A percentile compares a stretch with the other conserved stretches of the same genome.
Conservation (phyloP, 2,797 vertebrate genomes). For the Spea hammondii region DNA sequence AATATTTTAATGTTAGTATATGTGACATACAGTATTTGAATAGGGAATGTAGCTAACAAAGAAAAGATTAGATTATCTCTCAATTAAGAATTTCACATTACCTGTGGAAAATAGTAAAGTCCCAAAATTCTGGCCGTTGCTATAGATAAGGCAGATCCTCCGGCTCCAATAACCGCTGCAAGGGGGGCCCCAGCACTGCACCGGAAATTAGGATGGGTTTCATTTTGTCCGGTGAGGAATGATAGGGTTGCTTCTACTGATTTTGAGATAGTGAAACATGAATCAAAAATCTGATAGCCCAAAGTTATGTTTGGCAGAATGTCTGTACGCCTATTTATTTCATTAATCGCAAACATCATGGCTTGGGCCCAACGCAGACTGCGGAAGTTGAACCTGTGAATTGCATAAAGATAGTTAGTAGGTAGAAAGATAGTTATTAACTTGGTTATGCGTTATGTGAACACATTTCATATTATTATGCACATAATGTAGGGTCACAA, state of each 20-base stretch:
- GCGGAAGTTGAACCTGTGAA: slow-evolving; percentile 78
- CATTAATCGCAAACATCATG: slow-evolving; percentile 80
- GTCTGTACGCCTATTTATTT: slow-evolving; percentile 71
- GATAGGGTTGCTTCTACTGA: slow-evolving; percentile 79
- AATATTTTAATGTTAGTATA: too few relatives aligned
- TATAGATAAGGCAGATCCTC: slow-evolving; percentile 78
- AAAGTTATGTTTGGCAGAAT: slow-evolving; percentile 75
- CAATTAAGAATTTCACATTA: slow-evolving; percentile 52
- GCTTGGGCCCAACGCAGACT: slow-evolving; percentile 82
- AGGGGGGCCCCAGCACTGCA: slow-evolving; percentile 74
- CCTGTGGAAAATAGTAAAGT: slow-evolving; percentile 83
- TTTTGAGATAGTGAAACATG: slow-evolving; percentile 83
- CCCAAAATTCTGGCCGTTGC: slow-evolving; percentile 82
- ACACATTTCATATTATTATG: too few relatives aligned
- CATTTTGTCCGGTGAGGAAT: slow-evolving; percentile 81
- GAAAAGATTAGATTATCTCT: too few relatives aligned
- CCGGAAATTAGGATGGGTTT: slow-evolving; percentile 80
- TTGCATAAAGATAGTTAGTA: slow-evolving; percentile 4
- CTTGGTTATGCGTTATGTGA: too few relatives aligned
- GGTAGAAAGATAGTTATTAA: too few relatives aligned
- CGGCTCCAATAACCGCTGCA: slow-evolving; percentile 76
- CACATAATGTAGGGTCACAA: too few relatives aligned
- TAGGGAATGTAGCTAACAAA: too few relatives aligned
- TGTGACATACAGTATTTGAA: too few relatives aligned
- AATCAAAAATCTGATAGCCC: slow-evolving; percentile 83